phyloP scores from a whole-genome alignment of 1,140 invertebrate genomes.

The Hetaerina americana region DNA sequence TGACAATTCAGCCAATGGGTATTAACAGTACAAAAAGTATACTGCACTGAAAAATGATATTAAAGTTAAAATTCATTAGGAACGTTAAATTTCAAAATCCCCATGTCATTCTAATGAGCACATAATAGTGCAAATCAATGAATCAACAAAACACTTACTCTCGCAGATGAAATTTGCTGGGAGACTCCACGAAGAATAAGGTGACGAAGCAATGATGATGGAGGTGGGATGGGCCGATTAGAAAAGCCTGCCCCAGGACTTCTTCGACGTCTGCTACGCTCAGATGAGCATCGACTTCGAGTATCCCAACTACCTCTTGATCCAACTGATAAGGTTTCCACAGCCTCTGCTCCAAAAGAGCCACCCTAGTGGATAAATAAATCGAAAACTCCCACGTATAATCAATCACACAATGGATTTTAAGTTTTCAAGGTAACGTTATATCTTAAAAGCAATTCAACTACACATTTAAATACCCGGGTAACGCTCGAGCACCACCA shows the following conservation, averaged over 20 bases:
- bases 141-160: slow-evolving; percentile 47
- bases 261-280: slow-evolving; percentile 20
- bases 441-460: too few species aligned
- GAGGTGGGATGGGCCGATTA: slow-evolving; percentile 29
- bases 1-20: not conserved
- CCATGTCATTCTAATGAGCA: too few species aligned
- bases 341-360: slow-evolving; percentile 20
- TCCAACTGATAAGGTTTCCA: slow-evolving; percentile 26
- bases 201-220: slow-evolving; percentile 60
- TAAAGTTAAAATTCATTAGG: slow-evolving; percentile 6
- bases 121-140: too few species aligned
- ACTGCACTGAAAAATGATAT: not conserved
- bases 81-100: slow-evolving; percentile 2
- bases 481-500: too few species aligned
- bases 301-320: slow-evolving; percentile 23
- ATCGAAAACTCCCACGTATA: too few species aligned
- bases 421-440: too few species aligned
- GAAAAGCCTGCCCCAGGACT: slow-evolving; percentile 11
- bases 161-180: slow-evolving; percentile 67
- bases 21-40: not conserved
- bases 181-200: slow-evolving; percentile 71
- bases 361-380: too few species aligned
- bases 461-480: too few species aligned
- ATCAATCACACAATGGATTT: too few species aligned
- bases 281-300: slow-evolving; percentile 22